A percentile compares a stretch with the other conserved stretches of the same genome.
Conservation (phyloP, 2,797 vertebrate species). For the Aphelocoma californica region DNA sequence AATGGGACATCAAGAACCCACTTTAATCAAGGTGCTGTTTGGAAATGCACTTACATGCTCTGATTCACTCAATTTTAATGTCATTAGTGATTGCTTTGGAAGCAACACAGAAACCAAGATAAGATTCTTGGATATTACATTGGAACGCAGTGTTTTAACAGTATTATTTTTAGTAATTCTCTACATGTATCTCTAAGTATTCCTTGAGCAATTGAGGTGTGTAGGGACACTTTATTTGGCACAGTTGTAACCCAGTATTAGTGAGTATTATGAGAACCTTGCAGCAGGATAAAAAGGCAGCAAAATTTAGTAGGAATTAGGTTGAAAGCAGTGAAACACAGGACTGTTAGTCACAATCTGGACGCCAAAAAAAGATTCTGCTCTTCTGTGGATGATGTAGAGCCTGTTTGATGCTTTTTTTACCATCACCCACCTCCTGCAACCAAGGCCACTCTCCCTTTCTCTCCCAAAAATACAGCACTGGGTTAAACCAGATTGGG, state of each 20-base stretch:
- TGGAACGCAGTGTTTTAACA: background rate
- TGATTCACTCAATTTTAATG: background rate
- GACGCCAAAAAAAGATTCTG: background rate
- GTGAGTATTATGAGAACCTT: background rate
- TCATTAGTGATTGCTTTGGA: background rate
- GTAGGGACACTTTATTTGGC: background rate
- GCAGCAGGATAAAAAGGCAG: background rate
- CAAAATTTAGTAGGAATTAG: background rate
- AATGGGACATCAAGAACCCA: background rate
- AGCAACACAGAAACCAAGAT: background rate
- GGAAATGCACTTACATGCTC: background rate
- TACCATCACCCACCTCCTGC: background rate
- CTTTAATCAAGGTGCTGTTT: background rate
- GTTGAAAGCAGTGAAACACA: background rate
- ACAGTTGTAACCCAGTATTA: background rate
- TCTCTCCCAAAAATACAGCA: background rate
- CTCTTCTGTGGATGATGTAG: background rate
- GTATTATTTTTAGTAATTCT: background rate
- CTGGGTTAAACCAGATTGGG: background rate
- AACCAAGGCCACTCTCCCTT: background rate
- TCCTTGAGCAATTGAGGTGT: background rate
- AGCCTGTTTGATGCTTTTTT: background rate
- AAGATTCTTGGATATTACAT: background rate
- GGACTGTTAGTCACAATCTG: background rate
- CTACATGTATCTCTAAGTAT: accelerated